Conservation (phyloP, 2,797 vertebrate species). For the Carduelis carduelis region DNA sequence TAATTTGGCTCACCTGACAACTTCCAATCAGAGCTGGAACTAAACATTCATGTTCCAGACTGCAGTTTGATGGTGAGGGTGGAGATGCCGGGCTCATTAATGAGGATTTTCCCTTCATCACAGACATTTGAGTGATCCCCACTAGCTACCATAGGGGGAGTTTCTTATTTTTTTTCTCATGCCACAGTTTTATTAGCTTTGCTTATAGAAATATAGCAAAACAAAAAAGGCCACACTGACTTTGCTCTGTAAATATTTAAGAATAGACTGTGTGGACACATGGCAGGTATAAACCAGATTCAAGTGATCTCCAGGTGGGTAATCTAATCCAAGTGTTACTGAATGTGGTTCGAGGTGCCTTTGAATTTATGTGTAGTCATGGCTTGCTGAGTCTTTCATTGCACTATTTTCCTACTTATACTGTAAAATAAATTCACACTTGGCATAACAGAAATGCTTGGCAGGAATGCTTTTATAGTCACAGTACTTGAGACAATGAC, state of each 20-base stretch:
- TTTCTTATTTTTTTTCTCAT: not conserved
- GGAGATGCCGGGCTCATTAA: not conserved
- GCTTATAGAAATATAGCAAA: slow-evolving; percentile 14
- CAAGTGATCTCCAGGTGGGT: not conserved
- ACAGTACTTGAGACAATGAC: not conserved
- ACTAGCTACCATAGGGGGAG: not conserved
- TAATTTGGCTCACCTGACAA: not conserved
- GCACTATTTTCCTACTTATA: not conserved
- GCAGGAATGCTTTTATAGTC: not conserved
- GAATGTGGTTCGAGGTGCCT: not conserved
- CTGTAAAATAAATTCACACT: not conserved
- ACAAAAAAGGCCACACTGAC: not conserved
- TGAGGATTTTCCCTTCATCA: not conserved
- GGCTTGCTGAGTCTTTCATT: not conserved
- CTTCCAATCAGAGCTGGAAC: not conserved
- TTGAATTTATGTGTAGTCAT: not conserved
- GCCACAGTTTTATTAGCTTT: slow-evolving; percentile 29
- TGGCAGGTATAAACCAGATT: slow-evolving; percentile 39
- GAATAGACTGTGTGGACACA: not conserved
- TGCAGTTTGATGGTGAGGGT: not conserved
- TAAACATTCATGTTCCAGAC: not conserved
- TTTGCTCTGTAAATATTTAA: slow-evolving; percentile 61
- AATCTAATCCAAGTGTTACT: slow-evolving; percentile 6
- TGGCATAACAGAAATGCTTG: not conserved
- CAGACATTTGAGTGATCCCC: not conserved